These are phyloP conservation scores for Lethocerus indicus DNA, from an alignment of 1,140 invertebrate genomes.

Conservation along the genomic window DNA sequence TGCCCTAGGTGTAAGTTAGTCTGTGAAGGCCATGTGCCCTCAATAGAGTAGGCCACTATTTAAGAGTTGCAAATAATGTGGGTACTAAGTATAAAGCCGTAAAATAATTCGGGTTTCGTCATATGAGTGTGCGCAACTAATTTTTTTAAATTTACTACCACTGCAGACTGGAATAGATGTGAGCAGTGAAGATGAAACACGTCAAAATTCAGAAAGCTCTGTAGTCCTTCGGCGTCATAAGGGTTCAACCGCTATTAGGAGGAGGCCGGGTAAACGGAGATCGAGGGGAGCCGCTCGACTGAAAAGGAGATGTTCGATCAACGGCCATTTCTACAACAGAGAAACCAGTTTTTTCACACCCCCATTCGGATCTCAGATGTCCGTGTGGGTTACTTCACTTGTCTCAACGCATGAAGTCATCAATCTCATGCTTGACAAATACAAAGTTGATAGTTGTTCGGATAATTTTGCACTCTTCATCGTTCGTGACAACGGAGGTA, in stretches of 20 bases:
- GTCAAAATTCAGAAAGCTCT: neutral
- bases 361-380: slow-evolving; percentile 67
- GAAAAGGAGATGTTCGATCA: slow-evolving; percentile 65
- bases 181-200: neutral
- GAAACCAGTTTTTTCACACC: slow-evolving; percentile 79
- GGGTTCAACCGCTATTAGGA: slow-evolving; percentile 49
- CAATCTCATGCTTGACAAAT: slow-evolving; percentile 70
- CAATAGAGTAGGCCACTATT: too few species aligned
- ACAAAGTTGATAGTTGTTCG: slow-evolving; percentile 64
- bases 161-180: too few species aligned
- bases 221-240: too few species aligned
- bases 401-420: slow-evolving; percentile 68
- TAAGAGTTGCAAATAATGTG: too few species aligned
- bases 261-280: slow-evolving; percentile 45
- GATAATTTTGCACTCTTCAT: slow-evolving; percentile 68
- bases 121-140: too few species aligned
- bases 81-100: too few species aligned
- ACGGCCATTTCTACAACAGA: slow-evolving; percentile 75
- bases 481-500: slow-evolving; percentile 66
- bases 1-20: too few species aligned
- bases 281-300: slow-evolving; percentile 38
- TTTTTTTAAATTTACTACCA: too few species aligned
- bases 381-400: slow-evolving; percentile 66
- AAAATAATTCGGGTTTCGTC: too few species aligned
- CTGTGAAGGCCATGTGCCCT: too few species aligned